Base-by-base conservation (phyloP, 2,888 invertebrate genomes). In the Spodoptera exigua region DNA sequence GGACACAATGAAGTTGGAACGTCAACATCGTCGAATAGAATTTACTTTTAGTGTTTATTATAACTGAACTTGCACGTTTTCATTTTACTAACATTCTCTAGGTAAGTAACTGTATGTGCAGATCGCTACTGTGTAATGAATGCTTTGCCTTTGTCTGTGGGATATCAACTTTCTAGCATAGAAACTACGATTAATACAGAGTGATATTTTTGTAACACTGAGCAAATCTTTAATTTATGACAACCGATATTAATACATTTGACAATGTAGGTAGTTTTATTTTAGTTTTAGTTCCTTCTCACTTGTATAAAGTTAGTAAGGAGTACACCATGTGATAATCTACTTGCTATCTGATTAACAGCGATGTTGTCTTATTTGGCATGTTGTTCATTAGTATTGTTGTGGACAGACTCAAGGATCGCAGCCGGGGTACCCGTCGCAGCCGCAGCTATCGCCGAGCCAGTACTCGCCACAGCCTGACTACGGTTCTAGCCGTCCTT, bases 401-500 rank as follows among this genome's bases (percentile, higher is more conserved):
- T 48, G 56, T 66, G 35, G 61, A 4, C 61, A 84, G 83, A 74
- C 65, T 47, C 82, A 83, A 74, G 80, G 80, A 61, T 74, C 81
- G 55, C 86, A 83, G 74, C 80, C 82, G 39, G 60, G 68, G 36
- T 82, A 78, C 60, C 79, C 53, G 67, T 81, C 13, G n/a, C 83
- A 85, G 77, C 83, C 82, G 37, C 81, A 81, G 66, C 82, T 83
- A 72, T 80, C 84, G 14, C 82, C 84, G 1, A 81, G 80, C 54
- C 80, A 81, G 69, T 86, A 81, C 78, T 83, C 87, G 18, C 78
- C 78, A 1, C 86, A 84, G 61, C 78, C 83, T 21, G 86, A 86
- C 67, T 84, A 81, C 71, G 83, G 83, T 2, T 27, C 27, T 9
- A 9, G 5, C 7, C 5, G 27, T 27, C 83, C 85, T 7, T 84